These are phyloP conservation scores for Epirrhoe tristata DNA, from an alignment of 2,888 invertebrate species.

Conservation along the genomic window DNA sequence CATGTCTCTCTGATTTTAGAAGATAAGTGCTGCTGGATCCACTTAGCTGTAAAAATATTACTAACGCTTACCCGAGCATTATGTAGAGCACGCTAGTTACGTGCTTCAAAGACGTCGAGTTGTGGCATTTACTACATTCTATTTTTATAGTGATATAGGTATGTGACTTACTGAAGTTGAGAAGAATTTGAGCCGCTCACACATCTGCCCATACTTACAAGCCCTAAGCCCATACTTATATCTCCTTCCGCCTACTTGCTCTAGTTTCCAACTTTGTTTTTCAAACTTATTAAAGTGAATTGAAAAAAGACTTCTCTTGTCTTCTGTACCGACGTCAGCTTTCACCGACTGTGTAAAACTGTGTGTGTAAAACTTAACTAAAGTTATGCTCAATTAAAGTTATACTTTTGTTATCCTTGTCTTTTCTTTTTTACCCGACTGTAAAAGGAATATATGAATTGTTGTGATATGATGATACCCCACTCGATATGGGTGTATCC, in stretches of 20 bases:
- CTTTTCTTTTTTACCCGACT: background rate
- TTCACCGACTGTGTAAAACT: constrained; percentile 17
- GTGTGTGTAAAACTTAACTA: too few relatives aligned
- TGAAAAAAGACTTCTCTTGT: constrained; percentile 45
- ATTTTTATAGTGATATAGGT: too few relatives aligned
- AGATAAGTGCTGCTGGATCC: background rate
- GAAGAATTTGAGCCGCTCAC: background rate
- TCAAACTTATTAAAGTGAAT: constrained; percentile 48
- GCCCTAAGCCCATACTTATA: too few relatives aligned
- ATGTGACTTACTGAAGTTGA: too few relatives aligned
- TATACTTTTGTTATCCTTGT: constrained; percentile 5
- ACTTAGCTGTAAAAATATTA: background rate
- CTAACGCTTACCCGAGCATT: background rate
- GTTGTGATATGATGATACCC: too few relatives aligned
- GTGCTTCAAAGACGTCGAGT: background rate
- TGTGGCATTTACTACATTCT: too few relatives aligned
- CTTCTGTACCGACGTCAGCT: constrained; percentile 33
- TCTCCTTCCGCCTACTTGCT: constrained; percentile 44
- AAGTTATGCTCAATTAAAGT: constrained; percentile 17
- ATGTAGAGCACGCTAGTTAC: background rate
- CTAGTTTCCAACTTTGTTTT: constrained; percentile 54
- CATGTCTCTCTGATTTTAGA: too few relatives aligned
- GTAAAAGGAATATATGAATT: too few relatives aligned
- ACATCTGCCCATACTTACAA: constrained; percentile 8
- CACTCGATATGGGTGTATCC: too few relatives aligned